A percentile compares a stretch with the other conserved stretches of the same genome.
phyloP scores from a whole-genome alignment of 2,888 invertebrate genomes.

The Apeira syringaria region DNA sequence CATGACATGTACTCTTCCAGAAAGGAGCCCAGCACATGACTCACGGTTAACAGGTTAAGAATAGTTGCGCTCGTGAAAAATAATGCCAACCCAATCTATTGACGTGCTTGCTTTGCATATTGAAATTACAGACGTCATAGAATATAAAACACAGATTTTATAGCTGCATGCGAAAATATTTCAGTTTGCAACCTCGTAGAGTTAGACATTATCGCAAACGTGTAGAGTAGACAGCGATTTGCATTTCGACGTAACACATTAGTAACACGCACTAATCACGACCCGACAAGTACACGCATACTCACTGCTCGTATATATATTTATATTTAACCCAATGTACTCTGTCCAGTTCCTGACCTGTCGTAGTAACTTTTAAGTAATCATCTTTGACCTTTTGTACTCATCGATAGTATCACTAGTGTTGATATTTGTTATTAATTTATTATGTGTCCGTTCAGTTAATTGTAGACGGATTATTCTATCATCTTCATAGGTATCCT shows the following conservation, averaged over 20 bases:
- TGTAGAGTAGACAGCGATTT: constrained; percentile 6
- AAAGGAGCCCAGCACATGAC: too few relatives aligned
- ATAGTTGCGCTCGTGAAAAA: too few relatives aligned
- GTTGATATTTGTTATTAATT: background rate
- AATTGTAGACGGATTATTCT: too few relatives aligned
- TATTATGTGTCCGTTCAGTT: background rate
- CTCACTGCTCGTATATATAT: constrained; percentile 19
- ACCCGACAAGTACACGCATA: constrained; percentile 13
- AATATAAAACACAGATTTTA: background rate
- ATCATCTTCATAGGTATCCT: too few relatives aligned
- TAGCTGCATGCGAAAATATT: background rate
- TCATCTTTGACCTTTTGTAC: constrained; percentile 4
- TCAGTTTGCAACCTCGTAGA: constrained; percentile 3
- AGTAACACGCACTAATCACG: constrained; percentile 23
- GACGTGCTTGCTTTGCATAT: too few relatives aligned
- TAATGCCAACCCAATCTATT: too few relatives aligned
- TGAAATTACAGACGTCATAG: background rate
- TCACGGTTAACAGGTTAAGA: too few relatives aligned
- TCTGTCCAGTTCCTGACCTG: background rate
- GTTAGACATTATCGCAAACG: background rate
- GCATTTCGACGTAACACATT: constrained; percentile 17
- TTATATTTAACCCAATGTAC: constrained; percentile 1
- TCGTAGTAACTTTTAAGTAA: background rate
- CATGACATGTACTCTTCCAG: too few relatives aligned
- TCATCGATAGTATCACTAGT: background rate